Conservation (phyloP, 1,140 invertebrate genomes). For the Sycophila sp. region DNA sequence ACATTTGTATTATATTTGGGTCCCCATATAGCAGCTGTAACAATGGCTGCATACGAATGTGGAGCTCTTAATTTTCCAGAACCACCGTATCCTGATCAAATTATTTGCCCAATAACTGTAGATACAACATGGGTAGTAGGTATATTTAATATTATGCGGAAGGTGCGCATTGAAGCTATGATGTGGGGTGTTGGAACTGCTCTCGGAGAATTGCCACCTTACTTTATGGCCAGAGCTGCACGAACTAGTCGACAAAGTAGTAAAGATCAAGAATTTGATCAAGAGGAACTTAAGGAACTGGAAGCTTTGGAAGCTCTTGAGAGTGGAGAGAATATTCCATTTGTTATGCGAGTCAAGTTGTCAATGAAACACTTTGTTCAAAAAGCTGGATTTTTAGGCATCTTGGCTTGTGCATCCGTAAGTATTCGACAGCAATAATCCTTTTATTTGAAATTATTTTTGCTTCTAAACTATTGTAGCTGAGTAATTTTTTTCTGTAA, state of each 20-base stretch:
- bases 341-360: constrained; percentile 83
- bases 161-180: constrained; percentile 96
- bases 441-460: constrained; percentile 7
- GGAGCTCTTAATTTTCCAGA: constrained; percentile 93
- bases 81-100: constrained; percentile 90
- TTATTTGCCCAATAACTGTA: constrained; percentile 78
- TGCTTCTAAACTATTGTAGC: no score
- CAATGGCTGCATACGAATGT: constrained; percentile 97
- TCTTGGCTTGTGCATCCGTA: constrained; percentile 95
- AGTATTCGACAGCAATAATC: constrained; percentile 48
- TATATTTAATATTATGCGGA: constrained; percentile 91
- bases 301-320: constrained; percentile 77
- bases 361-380: constrained; percentile 93
- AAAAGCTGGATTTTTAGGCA: constrained; percentile 96
- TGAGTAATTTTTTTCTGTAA: constrained; percentile 37
- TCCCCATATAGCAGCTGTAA: constrained; percentile 92
- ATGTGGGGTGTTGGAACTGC: constrained; percentile 99
- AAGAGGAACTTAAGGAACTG: constrained; percentile 82
- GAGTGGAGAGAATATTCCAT: constrained; percentile 70
- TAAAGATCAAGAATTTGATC: constrained; percentile 67
- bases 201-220: constrained; percentile 93
- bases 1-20: constrained; percentile 98
- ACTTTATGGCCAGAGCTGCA: constrained; percentile 97
- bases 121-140: constrained; percentile 72
- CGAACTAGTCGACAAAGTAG: constrained; percentile 73